Percentiles rank a stretch among this genome's conserved stretches.
Conservation (phyloP, 2,888 invertebrate genomes). For the Nyleta sp. region DNA sequence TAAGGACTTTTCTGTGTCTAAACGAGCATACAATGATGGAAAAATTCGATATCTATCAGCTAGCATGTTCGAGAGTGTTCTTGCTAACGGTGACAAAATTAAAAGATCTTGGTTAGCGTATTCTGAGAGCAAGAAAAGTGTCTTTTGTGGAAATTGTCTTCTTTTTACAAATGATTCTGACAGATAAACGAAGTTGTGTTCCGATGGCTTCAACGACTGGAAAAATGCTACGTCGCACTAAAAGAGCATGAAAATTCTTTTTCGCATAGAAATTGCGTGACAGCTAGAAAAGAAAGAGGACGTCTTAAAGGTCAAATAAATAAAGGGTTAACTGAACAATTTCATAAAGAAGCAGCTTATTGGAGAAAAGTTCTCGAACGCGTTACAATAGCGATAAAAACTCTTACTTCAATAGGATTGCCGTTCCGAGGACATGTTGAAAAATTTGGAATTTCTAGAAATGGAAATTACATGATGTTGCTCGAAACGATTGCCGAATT, state of each 20-base stretch:
- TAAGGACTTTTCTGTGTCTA: slow-evolving; percentile 18
- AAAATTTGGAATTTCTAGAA: slow-evolving; percentile 68
- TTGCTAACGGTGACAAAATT: slow-evolving; percentile 29
- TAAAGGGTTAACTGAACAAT: slow-evolving; percentile 12
- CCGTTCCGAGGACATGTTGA: slow-evolving; percentile 67
- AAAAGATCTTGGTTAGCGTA: slow-evolving; percentile 18
- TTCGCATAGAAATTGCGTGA: slow-evolving; percentile 22
- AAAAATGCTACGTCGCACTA: slow-evolving; percentile 14
- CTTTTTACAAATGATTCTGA: slow-evolving; percentile 18
- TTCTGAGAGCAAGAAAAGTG: slow-evolving; percentile 13
- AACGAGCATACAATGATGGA: slow-evolving; percentile 13
- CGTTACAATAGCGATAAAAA: slow-evolving; percentile 48
- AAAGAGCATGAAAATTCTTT: slow-evolving; percentile 44
- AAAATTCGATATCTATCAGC: slow-evolving; percentile 1
- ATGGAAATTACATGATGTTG: slow-evolving; percentile 71
- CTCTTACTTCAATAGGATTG: slow-evolving; percentile 65
- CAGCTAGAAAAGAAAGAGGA: slow-evolving; percentile 19
- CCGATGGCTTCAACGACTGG: slow-evolving; percentile 37
- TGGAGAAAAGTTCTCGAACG: slow-evolving; percentile 35
- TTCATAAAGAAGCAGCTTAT: slow-evolving; percentile 24
- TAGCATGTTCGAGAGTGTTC: slow-evolving; percentile 18
- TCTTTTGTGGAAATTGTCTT: slow-evolving; percentile 40
- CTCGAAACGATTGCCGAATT: slow-evolving; percentile 71
- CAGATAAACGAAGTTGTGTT: neutral
- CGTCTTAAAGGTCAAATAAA: neutral